phyloP scores from a whole-genome alignment of 1,140 invertebrate genomes.

The Zelostemma sp. region DNA sequence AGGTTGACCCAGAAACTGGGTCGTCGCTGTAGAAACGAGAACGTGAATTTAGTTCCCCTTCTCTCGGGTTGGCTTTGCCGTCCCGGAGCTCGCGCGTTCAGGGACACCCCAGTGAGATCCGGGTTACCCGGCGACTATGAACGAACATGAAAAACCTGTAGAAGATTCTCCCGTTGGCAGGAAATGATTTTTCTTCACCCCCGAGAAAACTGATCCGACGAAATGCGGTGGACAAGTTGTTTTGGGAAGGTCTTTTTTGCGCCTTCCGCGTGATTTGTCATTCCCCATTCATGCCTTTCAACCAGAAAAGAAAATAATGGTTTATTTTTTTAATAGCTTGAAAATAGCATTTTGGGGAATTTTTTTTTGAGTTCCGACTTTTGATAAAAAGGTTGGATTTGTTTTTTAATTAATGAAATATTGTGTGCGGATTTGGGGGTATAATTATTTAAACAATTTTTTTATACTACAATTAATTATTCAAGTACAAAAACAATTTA shows the following conservation, averaged over 20 bases:
- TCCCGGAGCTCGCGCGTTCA: conserved; percentile 9
- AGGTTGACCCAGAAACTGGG: conserved; percentile 52
- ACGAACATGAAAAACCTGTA: neutral
- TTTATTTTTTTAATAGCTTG: neutral
- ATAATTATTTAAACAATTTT: too few species aligned
- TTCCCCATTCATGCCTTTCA: too few species aligned
- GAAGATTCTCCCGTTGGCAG: neutral
- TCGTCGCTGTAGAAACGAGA: conserved; percentile 46
- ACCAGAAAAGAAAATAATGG: too few species aligned
- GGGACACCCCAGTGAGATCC: conserved; percentile 21
- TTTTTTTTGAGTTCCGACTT: too few species aligned
- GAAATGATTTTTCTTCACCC: neutral
- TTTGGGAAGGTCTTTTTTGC: too few species aligned
- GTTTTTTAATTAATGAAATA: too few species aligned
- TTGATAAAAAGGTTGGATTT: too few species aligned
- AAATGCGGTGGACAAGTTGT: neutral
- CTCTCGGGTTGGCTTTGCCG: neutral
- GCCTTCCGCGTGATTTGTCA: too few species aligned
- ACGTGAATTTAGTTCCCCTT: conserved; percentile 32
- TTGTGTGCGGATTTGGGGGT: too few species aligned
- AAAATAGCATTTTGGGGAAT: too few species aligned
- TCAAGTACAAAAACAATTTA: too few species aligned
- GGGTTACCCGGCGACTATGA: conserved; percentile 6
- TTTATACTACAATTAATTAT: too few species aligned
- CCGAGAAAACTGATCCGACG: neutral